These are phyloP conservation scores for Phymastichus coffea DNA, from an alignment of 1,140 invertebrate genomes.

Conservation along the genomic window DNA sequence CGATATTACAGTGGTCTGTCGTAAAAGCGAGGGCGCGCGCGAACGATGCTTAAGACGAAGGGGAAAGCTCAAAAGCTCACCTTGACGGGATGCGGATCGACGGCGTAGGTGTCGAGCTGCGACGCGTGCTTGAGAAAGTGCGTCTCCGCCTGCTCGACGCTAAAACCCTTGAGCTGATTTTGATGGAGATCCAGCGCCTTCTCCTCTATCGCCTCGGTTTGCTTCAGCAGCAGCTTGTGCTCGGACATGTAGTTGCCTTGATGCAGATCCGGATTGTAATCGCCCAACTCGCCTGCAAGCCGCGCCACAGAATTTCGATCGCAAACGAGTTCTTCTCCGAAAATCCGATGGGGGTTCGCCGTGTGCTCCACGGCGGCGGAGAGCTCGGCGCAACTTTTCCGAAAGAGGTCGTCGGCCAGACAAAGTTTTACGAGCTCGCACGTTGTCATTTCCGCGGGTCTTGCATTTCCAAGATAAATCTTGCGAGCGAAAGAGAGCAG, in stretches of 20 bases:
- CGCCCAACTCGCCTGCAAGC: slow-evolving; percentile 87
- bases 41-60: background rate
- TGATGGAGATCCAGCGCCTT: slow-evolving; percentile 88
- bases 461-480: too few species aligned
- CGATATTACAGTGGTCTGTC: too few species aligned
- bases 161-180: slow-evolving; percentile 72
- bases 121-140: slow-evolving; percentile 86
- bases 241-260: slow-evolving; percentile 87
- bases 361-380: too few species aligned
- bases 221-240: slow-evolving; percentile 88
- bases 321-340: too few species aligned
- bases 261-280: slow-evolving; percentile 89
- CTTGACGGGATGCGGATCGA: slow-evolving; percentile 98
- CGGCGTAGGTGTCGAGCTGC: slow-evolving; percentile 91
- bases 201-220: slow-evolving; percentile 87
- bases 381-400: too few species aligned
- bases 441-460: too few species aligned
- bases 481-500: too few species aligned
- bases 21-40: too few species aligned
- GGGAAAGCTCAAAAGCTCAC: slow-evolving; percentile 53
- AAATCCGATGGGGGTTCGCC: too few species aligned
- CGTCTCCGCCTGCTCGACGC: slow-evolving; percentile 75
- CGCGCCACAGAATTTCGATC: too few species aligned
- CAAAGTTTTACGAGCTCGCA: too few species aligned
- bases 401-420: too few species aligned